A percentile compares a stretch with the other conserved stretches of the same genome.
Conservation (phyloP, 2,797 vertebrate genomes). For the Psittacula derbiana region DNA sequence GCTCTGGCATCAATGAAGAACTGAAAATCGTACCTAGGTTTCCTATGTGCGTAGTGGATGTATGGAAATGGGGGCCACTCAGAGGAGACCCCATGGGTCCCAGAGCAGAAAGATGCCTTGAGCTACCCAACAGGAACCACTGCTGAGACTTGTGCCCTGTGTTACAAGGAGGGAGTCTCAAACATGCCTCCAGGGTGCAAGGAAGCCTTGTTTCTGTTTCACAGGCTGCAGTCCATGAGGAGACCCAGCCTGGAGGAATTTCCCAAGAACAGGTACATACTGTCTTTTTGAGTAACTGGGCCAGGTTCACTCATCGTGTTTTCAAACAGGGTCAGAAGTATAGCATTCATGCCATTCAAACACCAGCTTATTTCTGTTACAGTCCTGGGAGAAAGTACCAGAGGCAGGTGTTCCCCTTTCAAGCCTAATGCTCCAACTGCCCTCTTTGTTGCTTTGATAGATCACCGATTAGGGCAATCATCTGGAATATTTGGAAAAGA, state of each 20-base stretch:
- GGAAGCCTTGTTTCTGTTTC: not conserved
- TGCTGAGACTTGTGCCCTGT: not conserved
- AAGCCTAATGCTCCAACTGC: not conserved
- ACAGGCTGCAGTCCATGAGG: not conserved
- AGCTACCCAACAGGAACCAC: not conserved
- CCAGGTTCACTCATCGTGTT: not conserved
- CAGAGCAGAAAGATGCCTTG: not conserved
- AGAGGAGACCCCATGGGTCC: not conserved
- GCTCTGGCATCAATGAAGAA: not conserved
- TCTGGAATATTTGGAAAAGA: not conserved
- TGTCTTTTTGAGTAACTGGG: not conserved
- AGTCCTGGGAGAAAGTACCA: not conserved
- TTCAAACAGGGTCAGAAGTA: not conserved
- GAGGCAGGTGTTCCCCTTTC: not conserved
- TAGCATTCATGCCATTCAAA: not conserved
- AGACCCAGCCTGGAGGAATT: not conserved
- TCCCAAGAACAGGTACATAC: not conserved
- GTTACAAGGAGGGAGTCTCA: not conserved
- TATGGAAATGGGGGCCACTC: not conserved
- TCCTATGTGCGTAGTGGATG: accelerated
- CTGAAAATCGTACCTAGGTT: not conserved
- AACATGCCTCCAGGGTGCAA: not conserved
- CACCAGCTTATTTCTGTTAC: not conserved
- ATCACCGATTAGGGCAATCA: not conserved
- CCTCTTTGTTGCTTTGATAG: not conserved